phyloP scores from a whole-genome alignment of 2,888 invertebrate genomes.

The Temnothorax ravouxi region DNA sequence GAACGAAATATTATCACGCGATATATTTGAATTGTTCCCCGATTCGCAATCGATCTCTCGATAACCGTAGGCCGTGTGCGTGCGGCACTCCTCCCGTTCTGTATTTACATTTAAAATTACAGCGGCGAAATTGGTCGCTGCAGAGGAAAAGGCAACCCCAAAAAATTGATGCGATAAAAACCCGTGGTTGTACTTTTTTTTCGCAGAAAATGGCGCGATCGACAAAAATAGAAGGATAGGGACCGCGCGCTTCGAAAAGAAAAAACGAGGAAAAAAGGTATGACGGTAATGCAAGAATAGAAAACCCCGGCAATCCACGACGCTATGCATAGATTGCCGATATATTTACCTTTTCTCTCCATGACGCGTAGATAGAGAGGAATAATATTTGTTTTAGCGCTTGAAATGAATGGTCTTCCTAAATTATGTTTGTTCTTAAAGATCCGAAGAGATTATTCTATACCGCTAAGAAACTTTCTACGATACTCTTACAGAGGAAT shows the following conservation, averaged over 20 bases:
- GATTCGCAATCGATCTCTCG: slow-evolving; percentile 46
- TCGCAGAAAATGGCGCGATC: slow-evolving; percentile 28
- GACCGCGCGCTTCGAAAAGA: neutral
- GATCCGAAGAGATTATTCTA: neutral
- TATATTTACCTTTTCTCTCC: neutral
- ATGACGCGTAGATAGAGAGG: neutral
- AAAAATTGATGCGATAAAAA: slow-evolving; percentile 47
- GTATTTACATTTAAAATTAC: slow-evolving; percentile 59
- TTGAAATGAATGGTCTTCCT: neutral
- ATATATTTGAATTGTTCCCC: slow-evolving; percentile 54
- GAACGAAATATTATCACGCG: slow-evolving; percentile 53
- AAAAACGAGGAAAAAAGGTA: neutral
- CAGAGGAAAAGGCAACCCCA: slow-evolving; percentile 27
- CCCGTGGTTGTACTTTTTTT: slow-evolving; percentile 28
- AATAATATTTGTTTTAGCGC: slow-evolving; percentile 15
- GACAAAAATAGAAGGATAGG: slow-evolving; percentile 32
- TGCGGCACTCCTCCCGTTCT: neutral
- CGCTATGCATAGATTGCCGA: neutral
- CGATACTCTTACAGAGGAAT: neutral
- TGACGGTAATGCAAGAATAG: slow-evolving; percentile 19
- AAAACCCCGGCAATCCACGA: slow-evolving; percentile 5
- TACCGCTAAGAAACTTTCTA: neutral
- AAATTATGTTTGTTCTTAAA: slow-evolving; percentile 25
- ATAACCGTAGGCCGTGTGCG: slow-evolving; percentile 30
- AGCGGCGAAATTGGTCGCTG: slow-evolving; percentile 39